A percentile compares a stretch with the other conserved stretches of the same genome.
phyloP scores from a whole-genome alignment of 2,113 vertebrate species.

The Centropus unirufus region DNA sequence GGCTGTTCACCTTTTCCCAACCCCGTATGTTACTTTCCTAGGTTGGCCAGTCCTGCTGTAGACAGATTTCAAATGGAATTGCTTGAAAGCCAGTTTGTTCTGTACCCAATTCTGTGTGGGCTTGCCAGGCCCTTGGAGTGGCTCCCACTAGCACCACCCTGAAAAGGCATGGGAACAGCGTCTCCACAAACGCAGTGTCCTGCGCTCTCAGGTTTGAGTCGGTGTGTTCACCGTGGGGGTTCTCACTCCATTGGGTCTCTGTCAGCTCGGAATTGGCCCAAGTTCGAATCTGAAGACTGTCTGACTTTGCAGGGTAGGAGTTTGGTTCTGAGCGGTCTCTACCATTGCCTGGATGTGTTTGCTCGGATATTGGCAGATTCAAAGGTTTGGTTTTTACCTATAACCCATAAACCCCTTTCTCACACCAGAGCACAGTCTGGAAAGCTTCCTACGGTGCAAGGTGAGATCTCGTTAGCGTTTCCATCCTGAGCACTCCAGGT shows the following conservation, averaged over 20 bases:
- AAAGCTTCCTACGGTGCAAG: neutral
- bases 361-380: neutral
- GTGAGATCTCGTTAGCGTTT: neutral
- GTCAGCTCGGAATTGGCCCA: neutral
- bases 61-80: conserved; percentile 41
- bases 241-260: neutral
- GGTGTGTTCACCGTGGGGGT: neutral
- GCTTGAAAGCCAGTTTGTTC: conserved; percentile 5
- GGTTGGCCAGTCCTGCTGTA: neutral
- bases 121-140: conserved; percentile 45
- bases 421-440: neutral
- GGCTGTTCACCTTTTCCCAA: conserved; percentile 11
- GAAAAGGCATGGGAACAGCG: conserved; percentile 40
- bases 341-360: neutral
- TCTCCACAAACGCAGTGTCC: conserved; percentile 12
- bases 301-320: neutral
- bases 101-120: neutral
- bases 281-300: neutral
- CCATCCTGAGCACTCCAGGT: neutral
- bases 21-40: neutral
- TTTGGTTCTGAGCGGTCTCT: neutral
- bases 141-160: conserved; percentile 5
- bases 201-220: neutral
- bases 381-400: neutral
- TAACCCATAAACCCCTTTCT: neutral